These are phyloP conservation scores for Gulo gulo DNA, from an alignment of 2,113 vertebrate species.

Conservation along the genomic window DNA sequence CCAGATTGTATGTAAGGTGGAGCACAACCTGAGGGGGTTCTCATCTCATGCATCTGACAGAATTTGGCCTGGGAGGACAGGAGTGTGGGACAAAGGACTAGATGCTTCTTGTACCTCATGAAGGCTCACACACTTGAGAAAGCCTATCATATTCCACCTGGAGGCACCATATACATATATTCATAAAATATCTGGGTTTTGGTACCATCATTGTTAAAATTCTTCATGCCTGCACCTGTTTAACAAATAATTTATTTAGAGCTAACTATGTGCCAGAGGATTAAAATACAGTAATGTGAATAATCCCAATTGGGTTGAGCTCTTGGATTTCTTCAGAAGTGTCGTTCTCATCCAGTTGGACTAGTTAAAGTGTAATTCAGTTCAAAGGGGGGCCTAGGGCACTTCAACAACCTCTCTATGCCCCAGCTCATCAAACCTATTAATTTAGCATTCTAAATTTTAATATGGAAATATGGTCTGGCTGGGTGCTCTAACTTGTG, in stretches of 20 bases:
- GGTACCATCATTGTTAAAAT: background rate
- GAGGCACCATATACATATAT: accelerated
- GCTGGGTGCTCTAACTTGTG: background rate
- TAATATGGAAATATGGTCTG: background rate
- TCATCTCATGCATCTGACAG: background rate
- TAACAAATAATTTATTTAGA: background rate
- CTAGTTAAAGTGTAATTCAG: background rate
- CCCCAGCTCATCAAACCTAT: background rate
- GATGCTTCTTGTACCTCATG: background rate
- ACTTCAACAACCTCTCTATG: background rate
- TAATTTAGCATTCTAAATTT: background rate
- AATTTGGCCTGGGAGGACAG: background rate
- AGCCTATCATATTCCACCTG: background rate
- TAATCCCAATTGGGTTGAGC: background rate
- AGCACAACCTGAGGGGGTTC: background rate
- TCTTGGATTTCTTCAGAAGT: background rate
- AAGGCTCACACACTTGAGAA: background rate
- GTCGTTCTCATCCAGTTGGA: background rate
- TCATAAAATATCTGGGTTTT: background rate
- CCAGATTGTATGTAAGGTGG: background rate
- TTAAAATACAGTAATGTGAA: background rate
- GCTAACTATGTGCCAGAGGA: background rate
- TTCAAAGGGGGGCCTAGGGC: background rate
- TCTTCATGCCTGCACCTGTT: background rate
- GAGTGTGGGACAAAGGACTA: background rate